Conservation (phyloP, 2,888 invertebrate species). For the Caenorhabditis parvicauda region DNA sequence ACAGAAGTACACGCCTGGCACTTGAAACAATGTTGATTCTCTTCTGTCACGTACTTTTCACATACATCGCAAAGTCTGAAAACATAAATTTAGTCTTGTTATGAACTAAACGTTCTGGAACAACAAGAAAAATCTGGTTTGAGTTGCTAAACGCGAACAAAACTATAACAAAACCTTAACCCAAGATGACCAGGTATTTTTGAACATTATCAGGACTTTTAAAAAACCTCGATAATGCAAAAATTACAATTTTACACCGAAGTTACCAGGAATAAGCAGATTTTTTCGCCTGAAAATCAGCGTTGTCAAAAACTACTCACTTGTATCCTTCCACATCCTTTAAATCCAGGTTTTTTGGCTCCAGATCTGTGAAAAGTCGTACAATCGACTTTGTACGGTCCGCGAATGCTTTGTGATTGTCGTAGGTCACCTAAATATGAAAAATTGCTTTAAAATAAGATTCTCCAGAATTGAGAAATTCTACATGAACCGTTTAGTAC, state of each 20-base stretch:
- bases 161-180: too few relatives aligned
- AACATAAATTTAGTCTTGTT: slow-evolving; percentile 1
- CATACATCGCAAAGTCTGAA: slow-evolving; percentile 47
- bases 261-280: too few relatives aligned
- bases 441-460: not conserved
- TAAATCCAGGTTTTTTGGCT: slow-evolving; percentile 34
- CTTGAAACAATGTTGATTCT: slow-evolving; percentile 49
- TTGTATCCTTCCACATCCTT: slow-evolving; percentile 36
- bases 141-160: too few relatives aligned
- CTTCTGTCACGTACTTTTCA: slow-evolving; percentile 40
- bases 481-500: not conserved
- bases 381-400: slow-evolving; percentile 45
- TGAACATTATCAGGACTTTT: too few relatives aligned
- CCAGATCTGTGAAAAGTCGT: slow-evolving; percentile 52
- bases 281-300: not conserved
- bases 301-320: slow-evolving; percentile 12
- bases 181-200: too few relatives aligned
- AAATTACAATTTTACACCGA: too few relatives aligned
- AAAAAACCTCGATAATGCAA: too few relatives aligned
- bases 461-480: not conserved
- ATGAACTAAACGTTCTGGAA: not conserved
- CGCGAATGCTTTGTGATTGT: slow-evolving; percentile 48
- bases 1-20: slow-evolving; percentile 50
- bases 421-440: slow-evolving; percentile 46
- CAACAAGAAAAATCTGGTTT: not conserved